A percentile compares a stretch with the other conserved stretches of the same genome.
Evolutionary conservation across 2,113 vertebrate genomes (phyloP).

Genomic region (Ceyx cyanopectus): DNA sequence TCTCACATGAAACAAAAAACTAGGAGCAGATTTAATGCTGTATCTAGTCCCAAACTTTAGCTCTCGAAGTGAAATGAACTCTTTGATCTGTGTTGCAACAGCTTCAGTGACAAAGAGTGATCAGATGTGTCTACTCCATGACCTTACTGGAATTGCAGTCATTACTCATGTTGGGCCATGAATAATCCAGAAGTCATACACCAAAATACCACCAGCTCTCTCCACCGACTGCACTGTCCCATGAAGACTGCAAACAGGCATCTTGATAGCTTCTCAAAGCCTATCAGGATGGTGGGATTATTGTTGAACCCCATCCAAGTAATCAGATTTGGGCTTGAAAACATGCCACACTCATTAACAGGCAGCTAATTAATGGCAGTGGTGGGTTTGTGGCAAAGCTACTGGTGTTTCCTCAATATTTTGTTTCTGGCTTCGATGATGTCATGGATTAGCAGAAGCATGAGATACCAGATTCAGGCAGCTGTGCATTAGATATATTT

Average conservation of each 20-base stretch:
- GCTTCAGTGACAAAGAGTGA: rapidly evolving
- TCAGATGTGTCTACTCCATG: rapidly evolving
- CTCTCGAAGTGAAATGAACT: not conserved
- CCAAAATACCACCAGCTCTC: not conserved
- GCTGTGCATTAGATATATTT: not conserved
- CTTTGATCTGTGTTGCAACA: not conserved
- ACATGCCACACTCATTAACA: not conserved
- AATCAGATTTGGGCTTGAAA: not conserved
- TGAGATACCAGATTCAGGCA: not conserved
- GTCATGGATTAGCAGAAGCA: rapidly evolving
- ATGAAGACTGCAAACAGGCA: not conserved
- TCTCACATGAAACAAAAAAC: not conserved
- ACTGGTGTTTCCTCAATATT: not conserved
- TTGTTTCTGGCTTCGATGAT: not conserved
- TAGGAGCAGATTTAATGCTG: not conserved
- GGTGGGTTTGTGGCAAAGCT: not conserved
- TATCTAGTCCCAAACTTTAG: not conserved
- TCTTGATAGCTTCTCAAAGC: not conserved
- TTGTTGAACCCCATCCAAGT: not conserved
- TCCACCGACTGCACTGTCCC: not conserved
- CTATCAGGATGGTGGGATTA: not conserved
- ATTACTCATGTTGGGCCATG: not conserved
- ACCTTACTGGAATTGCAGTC: not conserved
- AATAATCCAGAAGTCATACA: not conserved
- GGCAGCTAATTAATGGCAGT: not conserved